Conservation (phyloP, 2,113 vertebrate species). For the Stictonetta naevosa region DNA sequence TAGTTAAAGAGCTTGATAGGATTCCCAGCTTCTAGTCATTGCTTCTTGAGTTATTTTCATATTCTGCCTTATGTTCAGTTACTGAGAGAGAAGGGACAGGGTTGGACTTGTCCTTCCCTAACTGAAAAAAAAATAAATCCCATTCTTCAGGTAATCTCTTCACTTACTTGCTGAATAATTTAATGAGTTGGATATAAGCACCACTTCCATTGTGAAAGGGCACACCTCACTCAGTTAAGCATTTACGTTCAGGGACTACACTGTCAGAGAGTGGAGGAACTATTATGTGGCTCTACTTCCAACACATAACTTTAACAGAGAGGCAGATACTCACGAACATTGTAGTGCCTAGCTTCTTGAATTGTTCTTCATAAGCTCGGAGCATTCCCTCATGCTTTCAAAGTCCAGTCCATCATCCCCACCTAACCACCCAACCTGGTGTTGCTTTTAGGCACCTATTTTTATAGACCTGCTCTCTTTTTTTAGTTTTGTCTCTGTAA, state of each 20-base stretch:
- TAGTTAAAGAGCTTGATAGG: not conserved
- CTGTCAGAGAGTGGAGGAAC: not conserved
- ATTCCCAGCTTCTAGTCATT: not conserved
- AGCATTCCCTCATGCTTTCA: not conserved
- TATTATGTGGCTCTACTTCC: not conserved
- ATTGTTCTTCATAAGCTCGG: not conserved
- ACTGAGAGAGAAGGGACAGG: not conserved
- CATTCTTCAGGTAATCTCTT: not conserved
- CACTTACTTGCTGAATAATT: not conserved
- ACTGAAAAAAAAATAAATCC: not conserved
- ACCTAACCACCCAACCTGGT: not conserved
- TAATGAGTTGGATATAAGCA: not conserved
- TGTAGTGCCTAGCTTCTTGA: not conserved
- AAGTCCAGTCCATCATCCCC: not conserved
- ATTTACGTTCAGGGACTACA: not conserved
- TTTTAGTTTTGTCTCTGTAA: not conserved
- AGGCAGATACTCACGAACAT: not conserved
- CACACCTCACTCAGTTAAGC: not conserved
- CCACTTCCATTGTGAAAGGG: not conserved
- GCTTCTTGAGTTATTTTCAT: not conserved
- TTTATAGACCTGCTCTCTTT: not conserved
- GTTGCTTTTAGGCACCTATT: not conserved
- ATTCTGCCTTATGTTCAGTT: not conserved
- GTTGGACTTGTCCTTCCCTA: not conserved
- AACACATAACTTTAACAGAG: rapidly evolving